Evolutionary conservation across 2,113 vertebrate genomes (phyloP).

Genomic region (Sminthopsis crassicaudata): DNA sequence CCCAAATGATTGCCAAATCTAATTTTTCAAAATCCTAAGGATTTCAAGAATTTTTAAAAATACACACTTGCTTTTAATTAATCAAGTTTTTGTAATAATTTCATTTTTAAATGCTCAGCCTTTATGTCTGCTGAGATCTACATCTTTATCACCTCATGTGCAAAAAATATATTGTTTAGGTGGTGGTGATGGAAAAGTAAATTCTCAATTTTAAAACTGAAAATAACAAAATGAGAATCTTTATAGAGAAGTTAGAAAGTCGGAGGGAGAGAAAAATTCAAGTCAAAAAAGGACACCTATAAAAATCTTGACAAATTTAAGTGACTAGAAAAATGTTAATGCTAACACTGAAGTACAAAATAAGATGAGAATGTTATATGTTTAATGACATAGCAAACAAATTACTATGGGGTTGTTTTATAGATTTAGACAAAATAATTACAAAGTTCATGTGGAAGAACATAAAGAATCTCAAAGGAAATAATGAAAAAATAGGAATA

Average conservation of each 20-base stretch:
- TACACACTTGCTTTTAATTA: too few relatives aligned
- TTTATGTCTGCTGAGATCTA: slow-evolving; percentile 2
- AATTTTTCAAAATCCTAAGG: too few relatives aligned
- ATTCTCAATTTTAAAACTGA: slow-evolving; percentile 8
- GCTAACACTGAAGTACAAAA: not conserved
- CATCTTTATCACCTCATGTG: slow-evolving; percentile 34
- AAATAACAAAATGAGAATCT: slow-evolving; percentile 26
- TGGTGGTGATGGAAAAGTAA: slow-evolving; percentile 12
- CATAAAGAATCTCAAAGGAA: not conserved
- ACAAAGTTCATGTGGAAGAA: not conserved
- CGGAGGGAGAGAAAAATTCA: not conserved
- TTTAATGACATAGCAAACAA: not conserved
- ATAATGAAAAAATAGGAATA: not conserved
- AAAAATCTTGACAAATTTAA: not conserved
- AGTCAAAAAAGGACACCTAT: not conserved
- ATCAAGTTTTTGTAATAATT: not conserved
- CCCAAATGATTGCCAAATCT: too few relatives aligned
- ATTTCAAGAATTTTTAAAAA: too few relatives aligned
- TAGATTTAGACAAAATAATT: not conserved
- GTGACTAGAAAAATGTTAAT: not conserved
- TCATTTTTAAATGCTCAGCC: slow-evolving; percentile 42
- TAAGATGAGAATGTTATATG: not conserved
- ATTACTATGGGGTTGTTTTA: not conserved
- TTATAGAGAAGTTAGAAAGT: not conserved
- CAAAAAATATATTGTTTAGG: slow-evolving; percentile 31